A percentile compares a stretch with the other conserved stretches of the same genome.
phyloP scores from a whole-genome alignment of 2,888 invertebrate genomes.

The Mylabris sibirica region DNA sequence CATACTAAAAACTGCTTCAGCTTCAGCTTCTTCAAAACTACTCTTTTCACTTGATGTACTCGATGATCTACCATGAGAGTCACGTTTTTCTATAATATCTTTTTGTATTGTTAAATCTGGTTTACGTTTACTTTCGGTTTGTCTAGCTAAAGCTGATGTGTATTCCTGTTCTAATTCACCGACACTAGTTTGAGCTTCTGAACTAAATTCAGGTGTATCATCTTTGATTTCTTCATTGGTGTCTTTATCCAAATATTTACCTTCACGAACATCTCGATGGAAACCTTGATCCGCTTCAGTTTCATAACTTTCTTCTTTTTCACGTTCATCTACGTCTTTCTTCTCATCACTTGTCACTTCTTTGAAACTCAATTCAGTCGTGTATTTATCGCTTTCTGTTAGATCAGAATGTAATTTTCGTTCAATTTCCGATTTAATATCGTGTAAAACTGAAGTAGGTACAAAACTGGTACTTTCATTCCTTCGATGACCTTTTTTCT shows the following conservation, averaged over 20 bases:
- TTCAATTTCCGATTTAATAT: constrained; percentile 43
- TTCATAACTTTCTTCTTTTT: constrained; percentile 59
- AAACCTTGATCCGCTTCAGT: constrained; percentile 62
- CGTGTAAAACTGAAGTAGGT: constrained; percentile 46
- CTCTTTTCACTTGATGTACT: constrained; percentile 60
- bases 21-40: constrained; percentile 63
- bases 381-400: constrained; percentile 58
- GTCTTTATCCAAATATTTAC: constrained; percentile 53
- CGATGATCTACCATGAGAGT: constrained; percentile 57
- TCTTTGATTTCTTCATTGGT: constrained; percentile 58
- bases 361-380: constrained; percentile 56
- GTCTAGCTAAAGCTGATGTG: constrained; percentile 53
- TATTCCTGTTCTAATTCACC: constrained; percentile 60
- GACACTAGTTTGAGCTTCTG: constrained; percentile 56
- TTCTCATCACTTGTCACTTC: constrained; percentile 61
- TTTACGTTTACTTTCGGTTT: constrained; percentile 49
- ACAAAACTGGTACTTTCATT: constrained; percentile 64
- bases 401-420: constrained; percentile 51
- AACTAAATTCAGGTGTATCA: constrained; percentile 57
- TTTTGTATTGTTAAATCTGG: constrained; percentile 50
- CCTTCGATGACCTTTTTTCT: constrained; percentile 65
- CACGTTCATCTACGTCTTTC: constrained; percentile 60
- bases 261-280: constrained; percentile 58
- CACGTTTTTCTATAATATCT: constrained; percentile 53
- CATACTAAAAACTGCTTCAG: constrained; percentile 63